Conservation (phyloP, 2,113 vertebrate genomes). For the Sebastes fasciatus region DNA sequence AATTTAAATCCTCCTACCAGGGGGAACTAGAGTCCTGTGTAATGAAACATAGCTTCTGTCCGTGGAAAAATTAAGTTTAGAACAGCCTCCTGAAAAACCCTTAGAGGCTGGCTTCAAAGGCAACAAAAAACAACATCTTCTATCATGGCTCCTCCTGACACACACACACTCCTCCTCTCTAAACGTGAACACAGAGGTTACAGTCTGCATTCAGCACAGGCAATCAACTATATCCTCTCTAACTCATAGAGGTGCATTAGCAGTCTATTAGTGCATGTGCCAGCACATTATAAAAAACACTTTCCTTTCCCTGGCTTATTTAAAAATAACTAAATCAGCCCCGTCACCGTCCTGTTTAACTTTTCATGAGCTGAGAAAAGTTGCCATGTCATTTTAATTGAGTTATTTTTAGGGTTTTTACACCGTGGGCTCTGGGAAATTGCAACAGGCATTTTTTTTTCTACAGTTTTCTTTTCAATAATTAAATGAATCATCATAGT, state of each 20-base stretch:
- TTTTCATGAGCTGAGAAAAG: background rate
- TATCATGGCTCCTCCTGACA: background rate
- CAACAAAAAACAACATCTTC: slow-evolving; percentile 6
- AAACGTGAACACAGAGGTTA: slow-evolving; percentile 34
- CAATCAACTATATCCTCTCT: slow-evolving; percentile 25
- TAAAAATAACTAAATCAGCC: background rate
- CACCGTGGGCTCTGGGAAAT: background rate
- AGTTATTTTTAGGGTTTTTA: background rate
- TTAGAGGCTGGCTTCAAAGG: slow-evolving; percentile 13
- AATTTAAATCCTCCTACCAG: background rate
- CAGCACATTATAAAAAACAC: background rate
- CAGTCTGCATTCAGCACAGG: slow-evolving; percentile 1
- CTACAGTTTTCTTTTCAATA: too few relatives aligned
- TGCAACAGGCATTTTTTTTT: too few relatives aligned
- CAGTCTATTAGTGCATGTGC: slow-evolving; percentile 6
- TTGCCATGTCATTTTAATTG: background rate
- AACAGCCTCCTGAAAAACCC: slow-evolving; percentile 26
- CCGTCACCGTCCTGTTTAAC: background rate
- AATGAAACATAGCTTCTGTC: slow-evolving; percentile 3
- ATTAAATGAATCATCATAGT: background rate
- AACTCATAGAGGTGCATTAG: slow-evolving; percentile 18
- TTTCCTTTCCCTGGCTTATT: background rate
- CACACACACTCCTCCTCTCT: background rate
- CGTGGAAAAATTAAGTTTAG: background rate
- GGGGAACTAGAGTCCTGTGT: background rate